Percentiles rank a stretch among this genome's conserved stretches.
phyloP scores from a whole-genome alignment of 2,797 vertebrate species.

The Discoglossus pictus region DNA sequence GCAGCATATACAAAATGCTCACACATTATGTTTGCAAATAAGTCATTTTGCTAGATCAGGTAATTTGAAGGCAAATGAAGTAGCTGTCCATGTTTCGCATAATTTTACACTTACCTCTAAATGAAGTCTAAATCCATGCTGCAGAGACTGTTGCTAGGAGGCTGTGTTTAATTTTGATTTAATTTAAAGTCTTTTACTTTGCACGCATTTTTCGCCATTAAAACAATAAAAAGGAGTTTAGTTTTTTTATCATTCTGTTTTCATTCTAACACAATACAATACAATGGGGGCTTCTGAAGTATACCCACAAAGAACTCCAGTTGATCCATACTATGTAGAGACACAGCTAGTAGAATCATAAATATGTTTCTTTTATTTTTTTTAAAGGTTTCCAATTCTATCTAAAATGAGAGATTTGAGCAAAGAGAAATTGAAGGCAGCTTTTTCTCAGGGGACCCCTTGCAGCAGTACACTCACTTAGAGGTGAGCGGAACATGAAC shows the following conservation, averaged over 20 bases:
- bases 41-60: constrained; percentile 34
- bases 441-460: constrained; percentile 24
- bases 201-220: neutral
- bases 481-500: constrained; percentile 43
- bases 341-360: constrained; percentile 7
- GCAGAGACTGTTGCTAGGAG: neutral
- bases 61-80: constrained; percentile 34
- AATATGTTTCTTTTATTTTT: constrained; percentile 24
- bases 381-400: constrained; percentile 34
- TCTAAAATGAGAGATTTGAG: constrained; percentile 34
- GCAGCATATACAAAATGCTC: constrained; percentile 40
- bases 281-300: constrained; percentile 2
- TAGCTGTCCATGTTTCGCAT: constrained; percentile 15
- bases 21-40: constrained; percentile 38
- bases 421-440: constrained; percentile 26
- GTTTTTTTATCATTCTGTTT: neutral
- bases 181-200: neutral
- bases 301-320: neutral
- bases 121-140: neutral
- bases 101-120: constrained; percentile 10
- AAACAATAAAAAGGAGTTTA: neutral
- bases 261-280: neutral
- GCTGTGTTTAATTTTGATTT: neutral
- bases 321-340: constrained; percentile 7
- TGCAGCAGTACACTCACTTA: constrained; percentile 37